Evolutionary conservation across 2,797 vertebrate genomes (phyloP).

Genomic region (Tenualosa thibaudeaui): DNA sequence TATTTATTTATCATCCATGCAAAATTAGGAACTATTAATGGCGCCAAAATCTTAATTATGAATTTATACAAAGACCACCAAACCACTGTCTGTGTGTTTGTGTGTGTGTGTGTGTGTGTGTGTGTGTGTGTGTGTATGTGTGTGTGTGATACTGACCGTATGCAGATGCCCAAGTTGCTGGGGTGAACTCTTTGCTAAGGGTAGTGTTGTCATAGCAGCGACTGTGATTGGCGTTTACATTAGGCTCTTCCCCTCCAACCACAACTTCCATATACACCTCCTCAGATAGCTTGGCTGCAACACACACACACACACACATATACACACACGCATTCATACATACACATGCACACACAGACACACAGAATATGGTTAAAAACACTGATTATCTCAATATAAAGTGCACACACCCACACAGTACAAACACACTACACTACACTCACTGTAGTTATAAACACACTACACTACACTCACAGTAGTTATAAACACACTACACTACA

Average conservation of each 20-base stretch:
- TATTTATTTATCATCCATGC: too few relatives aligned
- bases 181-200: conserved; percentile 91
- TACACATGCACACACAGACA: conserved; percentile 22
- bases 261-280: conserved; percentile 96
- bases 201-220: conserved; percentile 84
- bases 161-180: conserved; percentile 90
- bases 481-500: too few relatives aligned
- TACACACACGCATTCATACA: conserved; percentile 11
- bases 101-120: background rate
- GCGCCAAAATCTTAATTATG: too few relatives aligned
- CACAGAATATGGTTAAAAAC: too few relatives aligned
- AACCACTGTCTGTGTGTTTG: too few relatives aligned
- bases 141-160: conserved; percentile 79
- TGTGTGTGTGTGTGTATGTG: conserved; percentile 25
- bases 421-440: too few relatives aligned
- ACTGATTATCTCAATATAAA: too few relatives aligned
- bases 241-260: conserved; percentile 86
- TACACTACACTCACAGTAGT: too few relatives aligned
- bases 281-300: conserved; percentile 88
- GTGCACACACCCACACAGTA: too few relatives aligned
- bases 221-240: conserved; percentile 73
- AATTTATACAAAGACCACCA: too few relatives aligned
- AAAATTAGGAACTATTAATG: too few relatives aligned
- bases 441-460: too few relatives aligned
- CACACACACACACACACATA: conserved; percentile 57